phyloP scores from a whole-genome alignment of 2,797 vertebrate species.

The Picus viridis region DNA sequence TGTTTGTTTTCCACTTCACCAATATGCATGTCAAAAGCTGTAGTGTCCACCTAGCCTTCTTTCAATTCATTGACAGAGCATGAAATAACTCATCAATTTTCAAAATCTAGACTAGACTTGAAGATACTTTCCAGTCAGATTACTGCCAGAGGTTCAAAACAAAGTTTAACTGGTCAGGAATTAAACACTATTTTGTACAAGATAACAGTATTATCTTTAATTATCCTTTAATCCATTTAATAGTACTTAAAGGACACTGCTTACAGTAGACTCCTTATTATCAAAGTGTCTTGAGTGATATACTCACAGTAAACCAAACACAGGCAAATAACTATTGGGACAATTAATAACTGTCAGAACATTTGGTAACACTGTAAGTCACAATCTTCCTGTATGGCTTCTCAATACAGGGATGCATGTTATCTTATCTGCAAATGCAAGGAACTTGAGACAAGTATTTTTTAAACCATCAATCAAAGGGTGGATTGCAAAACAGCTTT shows the following conservation, averaged over 20 bases:
- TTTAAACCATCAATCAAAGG: not conserved
- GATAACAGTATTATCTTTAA: not conserved
- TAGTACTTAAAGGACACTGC: not conserved
- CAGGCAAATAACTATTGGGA: not conserved
- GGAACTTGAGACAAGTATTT: not conserved
- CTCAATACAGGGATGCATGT: not conserved
- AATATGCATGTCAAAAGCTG: not conserved
- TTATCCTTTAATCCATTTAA: not conserved
- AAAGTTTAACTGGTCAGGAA: not conserved
- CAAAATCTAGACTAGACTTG: not conserved
- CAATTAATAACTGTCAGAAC: constrained; percentile 7
- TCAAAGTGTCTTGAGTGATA: not conserved
- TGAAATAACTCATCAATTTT: not conserved
- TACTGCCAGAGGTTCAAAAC: not conserved
- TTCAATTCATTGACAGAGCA: not conserved
- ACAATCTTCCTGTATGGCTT: not conserved
- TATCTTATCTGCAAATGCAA: constrained; percentile 6
- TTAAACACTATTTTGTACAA: not conserved
- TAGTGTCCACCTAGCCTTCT: not conserved
- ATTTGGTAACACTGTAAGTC: not conserved
- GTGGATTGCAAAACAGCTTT: not conserved
- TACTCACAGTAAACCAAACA: not conserved
- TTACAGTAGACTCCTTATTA: not conserved
- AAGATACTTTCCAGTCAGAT: not conserved
- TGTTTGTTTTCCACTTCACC: not conserved